Base-by-base conservation (phyloP, 2,113 vertebrate genomes). In the Sphyrna mokarran region DNA sequence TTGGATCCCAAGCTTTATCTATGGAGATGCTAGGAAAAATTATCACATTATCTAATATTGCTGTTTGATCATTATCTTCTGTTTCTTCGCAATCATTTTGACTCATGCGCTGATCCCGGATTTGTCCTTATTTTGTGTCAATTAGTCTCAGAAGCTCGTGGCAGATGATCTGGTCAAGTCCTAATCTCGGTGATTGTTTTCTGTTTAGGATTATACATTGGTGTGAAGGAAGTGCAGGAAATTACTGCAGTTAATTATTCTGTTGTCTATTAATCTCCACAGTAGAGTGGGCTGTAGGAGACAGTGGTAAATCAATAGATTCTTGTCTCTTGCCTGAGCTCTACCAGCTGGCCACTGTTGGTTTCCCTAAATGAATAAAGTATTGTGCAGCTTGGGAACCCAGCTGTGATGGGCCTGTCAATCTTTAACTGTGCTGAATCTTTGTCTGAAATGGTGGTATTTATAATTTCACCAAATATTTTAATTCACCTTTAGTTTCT, bases 381-480 rank as follows among this genome's bases (percentile, higher is more conserved):
- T 63, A 33, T 63, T 18, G 26, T 63, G 14, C 87, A 37, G 58
- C n/a, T 70, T 66, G 29, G 26, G 54, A 16, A 9, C 26, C 48
- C 14, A 8, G 22, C 91, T 94, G 13, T n/a, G 33, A 94, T 33
- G 11, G 37, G 66, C 93, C 69, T 72, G 68, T 72, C 20, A 29
- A 43, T 70, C 40, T 29, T 72, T 68, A 26, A 48, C 61, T 33
- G 0, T 89, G 48, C 40, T 48, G 40, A 70, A 72, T 95, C 22
- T 95, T 23, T 22, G 10, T 69, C 20, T 26, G 18, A 66, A 68
- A 37, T 66, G 8, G 40, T 37, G n/a, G 33, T 63, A 8, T 22
- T 37, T 68, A 29, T 72, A 72, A 43, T 95, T 76, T 95, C 69
- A 54, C 94, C 94, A 95, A 72, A 72, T 95, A 76, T 68, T 95